Percentiles rank a stretch among this genome's conserved stretches.
phyloP scores from a whole-genome alignment of 1,140 invertebrate species.

The Lepidurus apus region DNA sequence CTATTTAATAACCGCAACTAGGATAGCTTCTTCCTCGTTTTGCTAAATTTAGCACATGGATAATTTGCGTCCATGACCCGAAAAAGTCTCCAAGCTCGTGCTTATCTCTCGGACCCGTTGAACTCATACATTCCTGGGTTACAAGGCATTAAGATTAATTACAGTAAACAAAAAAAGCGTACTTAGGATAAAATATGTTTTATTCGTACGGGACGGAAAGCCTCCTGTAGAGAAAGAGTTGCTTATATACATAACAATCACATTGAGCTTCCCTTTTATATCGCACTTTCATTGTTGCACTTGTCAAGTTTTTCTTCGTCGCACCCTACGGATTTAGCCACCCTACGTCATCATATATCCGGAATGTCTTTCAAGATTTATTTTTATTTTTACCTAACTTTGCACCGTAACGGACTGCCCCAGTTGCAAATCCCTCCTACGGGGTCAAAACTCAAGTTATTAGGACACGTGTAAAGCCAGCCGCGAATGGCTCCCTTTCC shows the following conservation, averaged over 20 bases:
- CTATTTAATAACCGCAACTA: too few species aligned
- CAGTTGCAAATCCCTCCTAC: slow-evolving; percentile 85
- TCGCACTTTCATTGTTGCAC: slow-evolving; percentile 1
- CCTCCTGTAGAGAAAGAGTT: neutral
- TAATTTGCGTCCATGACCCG: too few species aligned
- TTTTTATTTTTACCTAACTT: neutral
- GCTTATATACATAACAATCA: slow-evolving; percentile 6
- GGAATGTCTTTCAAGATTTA: neutral
- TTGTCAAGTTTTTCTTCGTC: neutral
- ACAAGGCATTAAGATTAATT: too few species aligned
- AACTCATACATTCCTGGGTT: too few species aligned
- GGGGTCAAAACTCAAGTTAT: slow-evolving; percentile 74
- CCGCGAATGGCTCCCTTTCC: slow-evolving; percentile 62
- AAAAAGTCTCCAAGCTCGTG: too few species aligned
- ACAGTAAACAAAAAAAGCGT: too few species aligned
- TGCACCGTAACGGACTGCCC: slow-evolving; percentile 41
- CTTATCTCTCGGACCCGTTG: too few species aligned
- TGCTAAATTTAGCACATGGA: too few species aligned
- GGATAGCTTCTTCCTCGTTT: too few species aligned
- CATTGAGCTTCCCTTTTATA: neutral
- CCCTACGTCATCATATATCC: neutral
- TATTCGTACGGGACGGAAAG: neutral
- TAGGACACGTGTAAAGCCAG: slow-evolving; percentile 81
- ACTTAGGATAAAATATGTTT: slow-evolving; percentile 3
- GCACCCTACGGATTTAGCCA: neutral